Conservation (phyloP, 1,140 invertebrate species). For the Caenorhabditis latens region DNA sequence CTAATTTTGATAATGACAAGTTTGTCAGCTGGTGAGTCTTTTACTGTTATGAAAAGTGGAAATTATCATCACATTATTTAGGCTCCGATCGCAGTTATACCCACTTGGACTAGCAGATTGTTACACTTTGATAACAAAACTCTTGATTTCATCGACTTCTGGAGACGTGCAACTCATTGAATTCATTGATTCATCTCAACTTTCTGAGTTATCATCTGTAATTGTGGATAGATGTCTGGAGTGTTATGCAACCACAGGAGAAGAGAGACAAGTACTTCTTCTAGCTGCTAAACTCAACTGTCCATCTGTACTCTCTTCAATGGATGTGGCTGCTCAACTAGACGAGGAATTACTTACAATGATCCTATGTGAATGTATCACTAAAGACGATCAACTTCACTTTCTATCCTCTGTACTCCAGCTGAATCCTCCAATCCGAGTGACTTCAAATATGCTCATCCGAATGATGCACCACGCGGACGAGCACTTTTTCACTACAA, state of each 20-base stretch:
- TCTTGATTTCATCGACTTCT: slow-evolving; percentile 53
- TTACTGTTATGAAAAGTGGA: neutral
- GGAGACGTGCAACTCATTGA: slow-evolving; percentile 60
- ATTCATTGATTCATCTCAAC: slow-evolving; percentile 55
- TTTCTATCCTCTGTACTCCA: slow-evolving; percentile 64
- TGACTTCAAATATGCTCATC: slow-evolving; percentile 62
- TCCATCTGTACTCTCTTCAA: slow-evolving; percentile 23
- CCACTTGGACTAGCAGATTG: slow-evolving; percentile 20
- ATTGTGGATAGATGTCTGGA: slow-evolving; percentile 59
- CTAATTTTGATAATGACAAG: slow-evolving; percentile 67
- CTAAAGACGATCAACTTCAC: slow-evolving; percentile 58
- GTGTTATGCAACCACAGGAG: slow-evolving; percentile 55
- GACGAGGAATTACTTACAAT: slow-evolving; percentile 49
- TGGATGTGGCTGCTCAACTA: slow-evolving; percentile 33
- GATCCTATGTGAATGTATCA: slow-evolving; percentile 59
- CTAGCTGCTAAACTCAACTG: slow-evolving; percentile 54
- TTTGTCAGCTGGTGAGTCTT: slow-evolving; percentile 67
- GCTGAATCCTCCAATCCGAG: slow-evolving; percentile 28
- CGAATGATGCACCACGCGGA: slow-evolving; percentile 57
- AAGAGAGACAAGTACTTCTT: slow-evolving; percentile 54
- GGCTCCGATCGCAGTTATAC: slow-evolving; percentile 45
- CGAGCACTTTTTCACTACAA: slow-evolving; percentile 73
- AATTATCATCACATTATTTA: neutral
- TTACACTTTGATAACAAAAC: neutral
- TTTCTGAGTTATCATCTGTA: neutral